phyloP scores from a whole-genome alignment of 2,797 vertebrate genomes.

The Eleutherodactylus coqui region DNA sequence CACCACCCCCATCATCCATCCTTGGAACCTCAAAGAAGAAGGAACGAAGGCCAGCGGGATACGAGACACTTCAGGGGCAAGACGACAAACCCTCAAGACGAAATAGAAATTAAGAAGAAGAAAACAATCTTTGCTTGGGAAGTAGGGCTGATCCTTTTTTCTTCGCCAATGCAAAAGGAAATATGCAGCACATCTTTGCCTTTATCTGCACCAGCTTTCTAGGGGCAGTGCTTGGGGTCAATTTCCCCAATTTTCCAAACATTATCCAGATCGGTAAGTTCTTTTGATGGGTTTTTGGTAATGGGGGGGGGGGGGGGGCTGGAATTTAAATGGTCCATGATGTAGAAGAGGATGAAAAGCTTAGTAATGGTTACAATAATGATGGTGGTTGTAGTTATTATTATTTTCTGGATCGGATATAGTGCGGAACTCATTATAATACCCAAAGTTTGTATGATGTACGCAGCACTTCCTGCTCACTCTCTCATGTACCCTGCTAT shows the following conservation, averaged over 20 bases:
- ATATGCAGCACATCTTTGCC: conserved; percentile 98
- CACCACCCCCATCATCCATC: not conserved
- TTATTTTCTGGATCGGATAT: not conserved
- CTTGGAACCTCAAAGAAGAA: conserved; percentile 33
- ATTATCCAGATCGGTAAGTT: conserved; percentile 99
- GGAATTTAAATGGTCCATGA: conserved; percentile 11
- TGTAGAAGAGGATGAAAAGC: not conserved
- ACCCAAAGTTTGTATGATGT: conserved; percentile 26
- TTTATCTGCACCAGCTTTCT: conserved; percentile 98
- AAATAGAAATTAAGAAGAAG: too few relatives aligned
- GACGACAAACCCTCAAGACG: conserved; percentile 46
- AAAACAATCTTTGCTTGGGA: conserved; percentile 90
- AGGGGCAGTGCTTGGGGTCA: conserved; percentile 96
- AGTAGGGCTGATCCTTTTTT: conserved; percentile 83
- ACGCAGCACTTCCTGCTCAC: not conserved
- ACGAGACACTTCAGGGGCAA: conserved; percentile 48
- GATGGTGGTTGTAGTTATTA: not conserved
- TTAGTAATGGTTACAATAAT: not conserved
- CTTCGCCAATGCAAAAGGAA: conserved; percentile 98
- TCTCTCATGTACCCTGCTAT: not conserved
- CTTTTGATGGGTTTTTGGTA: not conserved
- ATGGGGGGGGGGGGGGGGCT: not conserved
- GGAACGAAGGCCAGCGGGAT: conserved; percentile 56
- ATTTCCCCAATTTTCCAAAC: conserved; percentile 99
- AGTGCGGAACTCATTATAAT: not conserved